Evolutionary conservation across 2,113 vertebrate species (phyloP).

Genomic region (Ivindomyrus marchei): DNA sequence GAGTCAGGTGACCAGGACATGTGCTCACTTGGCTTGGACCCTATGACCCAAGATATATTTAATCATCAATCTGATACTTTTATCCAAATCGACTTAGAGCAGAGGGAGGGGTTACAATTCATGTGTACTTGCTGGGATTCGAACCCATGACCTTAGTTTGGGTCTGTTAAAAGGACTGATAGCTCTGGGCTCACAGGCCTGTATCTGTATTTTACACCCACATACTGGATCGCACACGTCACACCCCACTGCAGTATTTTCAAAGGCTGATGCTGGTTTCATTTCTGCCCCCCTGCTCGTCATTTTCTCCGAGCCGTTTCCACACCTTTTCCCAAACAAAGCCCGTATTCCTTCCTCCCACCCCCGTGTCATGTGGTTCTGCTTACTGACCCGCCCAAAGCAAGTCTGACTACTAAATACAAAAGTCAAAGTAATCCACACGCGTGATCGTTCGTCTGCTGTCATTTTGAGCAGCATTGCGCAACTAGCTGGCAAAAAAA

Average conservation of each 20-base stretch:
- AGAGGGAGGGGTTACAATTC: neutral
- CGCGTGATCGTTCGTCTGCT: neutral
- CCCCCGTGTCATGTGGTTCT: neutral
- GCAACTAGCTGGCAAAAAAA: neutral
- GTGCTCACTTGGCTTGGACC: neutral
- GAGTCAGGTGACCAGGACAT: neutral
- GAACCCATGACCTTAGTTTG: neutral
- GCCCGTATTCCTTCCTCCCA: neutral
- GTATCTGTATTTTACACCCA: neutral
- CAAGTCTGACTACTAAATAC: neutral
- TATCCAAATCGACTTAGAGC: neutral
- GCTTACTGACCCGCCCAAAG: neutral
- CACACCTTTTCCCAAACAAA: neutral
- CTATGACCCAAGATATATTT: neutral
- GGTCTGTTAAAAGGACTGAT: neutral
- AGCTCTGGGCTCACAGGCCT: neutral
- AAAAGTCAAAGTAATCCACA: neutral
- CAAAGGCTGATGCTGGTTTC: neutral
- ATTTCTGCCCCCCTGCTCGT: neutral
- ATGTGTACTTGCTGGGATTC: neutral
- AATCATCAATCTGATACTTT: neutral
- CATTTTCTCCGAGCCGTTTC: neutral
- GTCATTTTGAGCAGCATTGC: neutral
- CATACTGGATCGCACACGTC: neutral
- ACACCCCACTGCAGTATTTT: neutral